Conservation (phyloP, 2,888 invertebrate species). For the Cantharis rustica region DNA sequence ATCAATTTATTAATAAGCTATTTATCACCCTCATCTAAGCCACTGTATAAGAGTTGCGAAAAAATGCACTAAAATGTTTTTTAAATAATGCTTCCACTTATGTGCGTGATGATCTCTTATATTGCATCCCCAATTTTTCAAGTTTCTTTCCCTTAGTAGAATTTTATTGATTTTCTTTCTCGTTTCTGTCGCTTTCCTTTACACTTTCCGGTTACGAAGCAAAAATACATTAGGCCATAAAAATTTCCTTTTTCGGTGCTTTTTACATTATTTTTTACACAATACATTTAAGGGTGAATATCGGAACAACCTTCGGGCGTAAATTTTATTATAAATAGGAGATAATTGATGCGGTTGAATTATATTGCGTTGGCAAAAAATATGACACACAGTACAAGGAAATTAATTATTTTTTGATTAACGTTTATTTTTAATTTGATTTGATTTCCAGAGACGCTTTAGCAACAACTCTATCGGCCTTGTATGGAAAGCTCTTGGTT, state of each 20-base stretch:
- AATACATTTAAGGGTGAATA: not conserved
- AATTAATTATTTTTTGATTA: not conserved
- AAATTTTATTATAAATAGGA: not conserved
- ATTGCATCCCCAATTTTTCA: constrained; percentile 8
- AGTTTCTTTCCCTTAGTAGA: constrained; percentile 10
- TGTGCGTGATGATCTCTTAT: constrained; percentile 1
- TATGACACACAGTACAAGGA: not conserved
- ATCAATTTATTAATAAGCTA: not conserved
- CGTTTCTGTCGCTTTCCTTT: constrained; percentile 15
- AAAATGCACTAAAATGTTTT: constrained; percentile 4
- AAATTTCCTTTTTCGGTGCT: constrained; percentile 10
- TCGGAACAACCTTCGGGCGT: not conserved
- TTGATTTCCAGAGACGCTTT: constrained; percentile 73
- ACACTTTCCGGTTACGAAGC: constrained; percentile 7
- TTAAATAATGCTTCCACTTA: constrained; percentile 20
- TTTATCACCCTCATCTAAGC: not conserved
- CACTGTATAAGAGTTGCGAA: not conserved
- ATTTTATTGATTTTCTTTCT: constrained; percentile 20
- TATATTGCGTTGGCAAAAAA: not conserved
- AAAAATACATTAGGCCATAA: constrained; percentile 15
- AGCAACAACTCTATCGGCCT: constrained; percentile 86
- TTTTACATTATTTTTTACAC: not conserved
- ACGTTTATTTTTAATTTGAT: not conserved
- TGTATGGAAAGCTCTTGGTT: constrained; percentile 91
- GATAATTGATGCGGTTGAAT: not conserved